Conservation (phyloP, 2,797 vertebrate species). For the Orestias chungarensis region DNA sequence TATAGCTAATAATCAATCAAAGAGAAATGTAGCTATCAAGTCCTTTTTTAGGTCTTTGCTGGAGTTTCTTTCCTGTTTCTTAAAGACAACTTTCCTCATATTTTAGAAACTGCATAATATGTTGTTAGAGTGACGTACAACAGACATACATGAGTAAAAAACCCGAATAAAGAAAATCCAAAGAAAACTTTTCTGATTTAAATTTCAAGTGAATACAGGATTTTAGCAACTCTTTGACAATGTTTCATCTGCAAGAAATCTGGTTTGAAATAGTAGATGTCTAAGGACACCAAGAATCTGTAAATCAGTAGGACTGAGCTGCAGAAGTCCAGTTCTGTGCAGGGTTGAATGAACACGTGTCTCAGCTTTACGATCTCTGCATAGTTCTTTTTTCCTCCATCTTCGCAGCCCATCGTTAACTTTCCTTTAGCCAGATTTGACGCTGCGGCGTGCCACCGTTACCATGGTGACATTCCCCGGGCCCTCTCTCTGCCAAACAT, state of each 20-base stretch:
- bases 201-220: neutral
- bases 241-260: neutral
- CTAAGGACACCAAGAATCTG: no score
- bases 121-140: neutral
- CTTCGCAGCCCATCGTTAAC: conserved; percentile 40
- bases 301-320: neutral
- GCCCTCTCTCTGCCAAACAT: conserved; percentile 45
- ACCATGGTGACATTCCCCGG: conserved; percentile 60
- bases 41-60: neutral
- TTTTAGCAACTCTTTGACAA: neutral
- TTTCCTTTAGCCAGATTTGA: conserved; percentile 32
- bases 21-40: neutral
- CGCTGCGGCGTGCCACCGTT: conserved; percentile 50
- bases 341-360: neutral
- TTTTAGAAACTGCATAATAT: neutral
- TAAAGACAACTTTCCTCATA: neutral
- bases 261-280: no score
- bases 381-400: conserved; percentile 19
- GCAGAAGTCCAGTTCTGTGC: neutral
- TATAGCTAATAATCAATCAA: neutral
- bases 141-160: neutral
- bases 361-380: neutral
- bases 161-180: neutral
- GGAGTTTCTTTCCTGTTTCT: neutral
- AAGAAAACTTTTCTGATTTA: neutral